Evolutionary conservation across 2,797 vertebrate genomes (phyloP).

Genomic region (Eulemur rubriventer): DNA sequence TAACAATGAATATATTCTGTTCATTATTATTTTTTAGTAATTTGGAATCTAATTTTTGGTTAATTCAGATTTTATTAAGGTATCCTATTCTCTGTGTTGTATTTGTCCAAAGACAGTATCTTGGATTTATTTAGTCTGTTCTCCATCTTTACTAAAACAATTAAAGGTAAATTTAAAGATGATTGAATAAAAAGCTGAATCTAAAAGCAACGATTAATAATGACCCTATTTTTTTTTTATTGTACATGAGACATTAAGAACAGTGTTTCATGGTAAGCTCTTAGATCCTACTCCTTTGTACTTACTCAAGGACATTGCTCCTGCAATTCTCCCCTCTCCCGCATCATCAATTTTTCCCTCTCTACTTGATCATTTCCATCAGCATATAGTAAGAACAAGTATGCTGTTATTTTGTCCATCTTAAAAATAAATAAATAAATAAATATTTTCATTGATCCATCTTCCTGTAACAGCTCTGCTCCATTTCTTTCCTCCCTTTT

Average conservation of each 20-base stretch:
- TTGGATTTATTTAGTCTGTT: neutral
- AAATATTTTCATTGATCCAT: neutral
- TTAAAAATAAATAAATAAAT: conserved; percentile 28
- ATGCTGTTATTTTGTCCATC: neutral
- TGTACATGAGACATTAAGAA: neutral
- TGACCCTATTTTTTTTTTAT: neutral
- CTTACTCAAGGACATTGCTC: neutral
- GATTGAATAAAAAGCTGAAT: conserved; percentile 40
- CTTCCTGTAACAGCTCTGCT: neutral
- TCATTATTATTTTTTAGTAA: neutral
- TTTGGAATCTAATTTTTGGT: neutral
- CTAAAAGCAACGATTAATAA: conserved; percentile 26
- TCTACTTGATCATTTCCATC: neutral
- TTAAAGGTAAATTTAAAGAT: neutral
- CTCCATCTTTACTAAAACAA: conserved; percentile 18
- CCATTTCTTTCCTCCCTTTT: neutral
- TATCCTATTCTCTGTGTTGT: neutral
- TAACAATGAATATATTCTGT: neutral
- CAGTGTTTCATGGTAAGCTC: neutral
- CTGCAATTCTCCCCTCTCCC: neutral
- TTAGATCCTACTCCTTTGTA: neutral
- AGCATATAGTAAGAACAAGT: conserved; percentile 24
- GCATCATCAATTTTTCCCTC: neutral
- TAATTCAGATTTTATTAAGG: conserved; percentile 35
- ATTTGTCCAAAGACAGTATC: neutral